These are phyloP conservation scores for Ethmia dodecea DNA, from an alignment of 2,888 invertebrate genomes.

Conservation along the genomic window DNA sequence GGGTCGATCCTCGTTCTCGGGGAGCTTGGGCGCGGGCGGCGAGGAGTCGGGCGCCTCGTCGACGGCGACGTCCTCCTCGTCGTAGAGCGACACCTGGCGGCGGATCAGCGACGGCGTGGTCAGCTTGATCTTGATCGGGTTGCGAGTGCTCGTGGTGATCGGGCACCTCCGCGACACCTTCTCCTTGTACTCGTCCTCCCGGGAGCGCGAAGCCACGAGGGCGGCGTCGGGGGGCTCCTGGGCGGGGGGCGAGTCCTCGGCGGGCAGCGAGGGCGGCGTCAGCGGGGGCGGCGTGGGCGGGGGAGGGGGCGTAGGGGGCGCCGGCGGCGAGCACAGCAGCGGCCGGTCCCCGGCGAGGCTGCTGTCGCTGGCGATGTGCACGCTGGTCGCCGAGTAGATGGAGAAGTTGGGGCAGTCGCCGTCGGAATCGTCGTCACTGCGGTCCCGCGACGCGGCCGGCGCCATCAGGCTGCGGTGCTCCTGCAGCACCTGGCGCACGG, in stretches of 20 bases:
- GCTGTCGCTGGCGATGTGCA: slow-evolving; percentile 79
- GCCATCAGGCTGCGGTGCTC: slow-evolving; percentile 51
- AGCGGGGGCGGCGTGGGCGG: slow-evolving; percentile 30
- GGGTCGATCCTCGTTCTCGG: slow-evolving; percentile 4
- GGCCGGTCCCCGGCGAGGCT: slow-evolving; percentile 12
- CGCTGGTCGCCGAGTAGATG: slow-evolving; percentile 89
- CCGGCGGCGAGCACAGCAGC: slow-evolving; percentile 21
- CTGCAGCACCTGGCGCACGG: slow-evolving; percentile 53
- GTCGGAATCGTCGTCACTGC: slow-evolving; percentile 70
- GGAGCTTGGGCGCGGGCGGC: neutral
- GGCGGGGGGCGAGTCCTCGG: slow-evolving; percentile 13
- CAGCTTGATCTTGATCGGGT: slow-evolving; percentile 63
- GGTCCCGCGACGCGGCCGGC: slow-evolving; percentile 25
- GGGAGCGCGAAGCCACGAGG: slow-evolving; percentile 8
- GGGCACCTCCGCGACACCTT: slow-evolving; percentile 58
- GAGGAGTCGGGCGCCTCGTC: neutral
- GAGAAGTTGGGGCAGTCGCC: slow-evolving; percentile 91
- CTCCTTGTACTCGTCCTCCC: slow-evolving; percentile 52
- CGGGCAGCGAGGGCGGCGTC: slow-evolving; percentile 13
- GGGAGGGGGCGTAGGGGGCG: slow-evolving; percentile 23
- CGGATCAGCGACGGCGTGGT: slow-evolving; percentile 69
- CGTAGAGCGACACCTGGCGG: slow-evolving; percentile 71
- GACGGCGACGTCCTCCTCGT: slow-evolving; percentile 58
- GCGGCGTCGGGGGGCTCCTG: slow-evolving; percentile 16
- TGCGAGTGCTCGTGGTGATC: slow-evolving; percentile 52